phyloP scores from a whole-genome alignment of 2,797 vertebrate genomes.

The Poeciliopsis paucimaculata region DNA sequence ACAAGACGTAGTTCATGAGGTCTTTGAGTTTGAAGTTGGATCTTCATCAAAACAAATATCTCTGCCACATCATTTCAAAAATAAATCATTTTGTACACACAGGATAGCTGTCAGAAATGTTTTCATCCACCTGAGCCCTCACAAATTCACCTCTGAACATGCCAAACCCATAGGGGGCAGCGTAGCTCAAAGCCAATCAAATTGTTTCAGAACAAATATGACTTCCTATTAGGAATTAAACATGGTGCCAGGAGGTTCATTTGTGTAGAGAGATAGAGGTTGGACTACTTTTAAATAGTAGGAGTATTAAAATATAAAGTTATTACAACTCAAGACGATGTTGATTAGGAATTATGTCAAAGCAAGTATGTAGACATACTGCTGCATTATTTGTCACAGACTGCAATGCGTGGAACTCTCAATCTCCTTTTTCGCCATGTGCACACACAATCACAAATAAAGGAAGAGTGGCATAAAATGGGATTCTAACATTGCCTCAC shows the following conservation, averaged over 20 bases:
- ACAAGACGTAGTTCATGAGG: neutral
- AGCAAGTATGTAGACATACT: neutral
- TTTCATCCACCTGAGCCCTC: too few relatives aligned
- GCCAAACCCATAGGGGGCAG: neutral
- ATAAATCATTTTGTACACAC: too few relatives aligned
- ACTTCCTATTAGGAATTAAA: neutral
- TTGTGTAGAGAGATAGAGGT: neutral
- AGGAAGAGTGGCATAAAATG: neutral
- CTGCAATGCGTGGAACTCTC: neutral
- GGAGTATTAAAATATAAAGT: neutral
- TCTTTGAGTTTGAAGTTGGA: neutral
- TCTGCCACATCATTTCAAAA: too few relatives aligned
- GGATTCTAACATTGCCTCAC: neutral
- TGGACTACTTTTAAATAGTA: neutral
- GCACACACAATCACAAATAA: neutral
- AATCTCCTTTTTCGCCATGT: neutral
- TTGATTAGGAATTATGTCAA: neutral
- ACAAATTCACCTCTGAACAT: neutral
- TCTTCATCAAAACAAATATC: too few relatives aligned
- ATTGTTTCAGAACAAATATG: neutral
- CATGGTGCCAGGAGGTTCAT: neutral
- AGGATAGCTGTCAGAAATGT: too few relatives aligned
- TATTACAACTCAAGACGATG: neutral
- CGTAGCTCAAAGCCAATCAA: neutral
- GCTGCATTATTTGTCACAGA: neutral